Base-by-base conservation (phyloP, 35 echinoderm and acorn worm genomes). In the Strongylocentrotus purpuratus region DNA sequence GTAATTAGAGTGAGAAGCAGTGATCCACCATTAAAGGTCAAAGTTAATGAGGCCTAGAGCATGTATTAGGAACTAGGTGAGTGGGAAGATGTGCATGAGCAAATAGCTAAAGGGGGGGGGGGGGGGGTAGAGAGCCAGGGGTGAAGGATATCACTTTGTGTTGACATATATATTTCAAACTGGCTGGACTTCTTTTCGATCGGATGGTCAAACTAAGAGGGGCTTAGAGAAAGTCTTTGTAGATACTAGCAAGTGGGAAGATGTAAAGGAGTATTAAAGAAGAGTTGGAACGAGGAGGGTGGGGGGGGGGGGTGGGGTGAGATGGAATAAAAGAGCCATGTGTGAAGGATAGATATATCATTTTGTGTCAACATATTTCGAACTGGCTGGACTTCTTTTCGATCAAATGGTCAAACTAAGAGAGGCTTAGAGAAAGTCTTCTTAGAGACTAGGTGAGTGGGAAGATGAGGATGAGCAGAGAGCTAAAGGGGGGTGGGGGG, bases 1-100 rank as follows among this genome's bases (percentile, higher is more conserved):
- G 65, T 78, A 78, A 78, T 78, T 78, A 78, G 65, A 78, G 65
- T 7, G 65, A 78, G 65, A 78, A 78, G 65, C 20, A 78, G 22
- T 78, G 65, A 78, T 78, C 65, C 65, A 78, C 20, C 65, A n/a
- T 78, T 78, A 78, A 78, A 78, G 65, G 65, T 78, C 65, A 78
- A 78, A 78, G 15, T 78, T 78, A 78, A 78, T 78, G 65, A 78
- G 65, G 65, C 22, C 65, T 78, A 28, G 65, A 78, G 28, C 20
- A 28, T 22, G 65, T 78, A 78, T n/a, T 78, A 78, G 5, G 20
- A 28, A 78, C 65, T 78, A 78, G 65, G 65, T 25, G 65, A 78
- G 65, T 78, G 65, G 65, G 65, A 78, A 78, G 65, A 78, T 78
- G 5, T 28, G 61, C 12, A 28, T 70, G 61, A 52, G 48, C 48